phyloP scores from a whole-genome alignment of 2,113 vertebrate genomes.

The Prunella himalayana region DNA sequence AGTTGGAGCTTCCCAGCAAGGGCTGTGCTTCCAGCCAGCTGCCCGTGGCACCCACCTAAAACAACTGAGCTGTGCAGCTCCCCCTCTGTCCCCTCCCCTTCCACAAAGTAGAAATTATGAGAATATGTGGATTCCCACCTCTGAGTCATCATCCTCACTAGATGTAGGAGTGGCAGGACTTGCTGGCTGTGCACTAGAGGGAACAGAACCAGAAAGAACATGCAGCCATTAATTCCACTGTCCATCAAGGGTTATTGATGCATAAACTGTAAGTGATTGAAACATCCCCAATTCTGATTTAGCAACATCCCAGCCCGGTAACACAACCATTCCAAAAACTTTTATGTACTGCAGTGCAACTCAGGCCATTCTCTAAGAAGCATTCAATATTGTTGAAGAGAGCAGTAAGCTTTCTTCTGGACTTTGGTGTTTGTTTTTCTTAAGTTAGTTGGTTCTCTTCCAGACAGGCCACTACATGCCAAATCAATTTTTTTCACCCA shows the following conservation, averaged over 20 bases:
- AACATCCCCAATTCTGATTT: not conserved
- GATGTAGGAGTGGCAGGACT: not conserved
- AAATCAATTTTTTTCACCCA: not conserved
- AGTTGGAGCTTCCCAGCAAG: not conserved
- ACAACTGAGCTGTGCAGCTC: no score
- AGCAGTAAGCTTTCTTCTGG: not conserved
- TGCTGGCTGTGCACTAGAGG: not conserved
- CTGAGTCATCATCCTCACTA: not conserved
- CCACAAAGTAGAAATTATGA: not conserved
- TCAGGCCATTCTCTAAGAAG: not conserved
- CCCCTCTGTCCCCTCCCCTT: not conserved
- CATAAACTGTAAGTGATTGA: not conserved
- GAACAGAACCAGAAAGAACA: not conserved
- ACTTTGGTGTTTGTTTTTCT: not conserved
- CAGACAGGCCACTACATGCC: not conserved
- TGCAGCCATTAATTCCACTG: not conserved
- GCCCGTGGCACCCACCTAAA: not conserved
- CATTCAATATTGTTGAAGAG: not conserved
- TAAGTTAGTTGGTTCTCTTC: not conserved
- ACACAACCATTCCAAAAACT: not conserved
- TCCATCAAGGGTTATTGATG: not conserved
- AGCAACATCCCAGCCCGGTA: not conserved
- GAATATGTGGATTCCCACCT: not conserved
- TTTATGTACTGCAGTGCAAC: not conserved
- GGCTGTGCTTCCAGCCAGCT: not conserved